A percentile compares a stretch with the other conserved stretches of the same genome.
Evolutionary conservation across 2,888 invertebrate species (phyloP).

Genomic region (Phyto melanocephala): DNA sequence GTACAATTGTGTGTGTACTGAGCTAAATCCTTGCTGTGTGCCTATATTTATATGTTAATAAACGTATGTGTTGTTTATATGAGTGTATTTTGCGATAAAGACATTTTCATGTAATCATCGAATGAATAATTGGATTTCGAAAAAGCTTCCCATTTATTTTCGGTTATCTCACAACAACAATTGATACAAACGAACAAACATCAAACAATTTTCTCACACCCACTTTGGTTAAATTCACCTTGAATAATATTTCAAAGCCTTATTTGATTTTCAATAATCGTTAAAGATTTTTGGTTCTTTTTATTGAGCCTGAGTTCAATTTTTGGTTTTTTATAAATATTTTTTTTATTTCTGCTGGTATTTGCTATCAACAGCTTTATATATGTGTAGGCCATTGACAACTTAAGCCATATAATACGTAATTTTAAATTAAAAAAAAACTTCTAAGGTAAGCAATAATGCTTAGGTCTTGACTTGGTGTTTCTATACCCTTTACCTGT

Average conservation of each 20-base stretch:
- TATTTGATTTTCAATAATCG: too few species aligned
- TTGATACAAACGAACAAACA: background rate
- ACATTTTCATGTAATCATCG: conserved; percentile 70
- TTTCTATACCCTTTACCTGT: too few species aligned
- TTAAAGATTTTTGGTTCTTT: too few species aligned
- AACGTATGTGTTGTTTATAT: conserved; percentile 11
- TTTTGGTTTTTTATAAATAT: too few species aligned
- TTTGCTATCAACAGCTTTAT: too few species aligned
- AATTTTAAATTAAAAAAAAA: too few species aligned
- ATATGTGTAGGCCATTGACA: too few species aligned
- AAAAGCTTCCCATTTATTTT: conserved; percentile 51
- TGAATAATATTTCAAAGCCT: background rate
- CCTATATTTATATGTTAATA: background rate
- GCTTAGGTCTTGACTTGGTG: too few species aligned
- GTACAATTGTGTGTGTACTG: background rate
- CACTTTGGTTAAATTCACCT: background rate
- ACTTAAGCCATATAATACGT: too few species aligned
- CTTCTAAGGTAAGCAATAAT: too few species aligned
- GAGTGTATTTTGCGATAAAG: conserved; percentile 67
- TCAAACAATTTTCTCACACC: background rate
- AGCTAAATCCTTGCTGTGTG: conserved; percentile 10
- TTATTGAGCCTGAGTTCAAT: too few species aligned
- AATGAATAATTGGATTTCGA: conserved; percentile 70
- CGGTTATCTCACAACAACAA: background rate
- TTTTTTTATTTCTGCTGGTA: too few species aligned